Evolutionary conservation across 2,888 invertebrate species (phyloP).

Genomic region (Suillia variegata): DNA sequence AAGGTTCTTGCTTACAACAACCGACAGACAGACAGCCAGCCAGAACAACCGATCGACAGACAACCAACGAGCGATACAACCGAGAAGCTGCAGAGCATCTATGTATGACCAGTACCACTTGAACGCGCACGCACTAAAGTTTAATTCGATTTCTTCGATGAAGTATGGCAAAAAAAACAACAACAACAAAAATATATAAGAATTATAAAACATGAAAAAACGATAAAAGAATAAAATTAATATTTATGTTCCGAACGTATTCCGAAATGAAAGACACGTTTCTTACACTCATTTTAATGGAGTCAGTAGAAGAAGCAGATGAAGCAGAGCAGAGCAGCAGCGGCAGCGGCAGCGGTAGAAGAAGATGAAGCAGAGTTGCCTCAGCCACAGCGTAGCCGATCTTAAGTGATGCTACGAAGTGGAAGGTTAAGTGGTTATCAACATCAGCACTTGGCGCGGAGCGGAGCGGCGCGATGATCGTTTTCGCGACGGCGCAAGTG

Average conservation of each 20-base stretch:
- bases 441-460: background rate
- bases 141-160: constrained; percentile 28
- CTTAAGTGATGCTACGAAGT: constrained; percentile 9
- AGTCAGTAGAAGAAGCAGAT: background rate
- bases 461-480: background rate
- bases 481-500: constrained; percentile 5
- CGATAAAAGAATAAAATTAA: constrained; percentile 11
- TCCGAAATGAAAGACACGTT: constrained; percentile 6
- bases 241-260: constrained; percentile 14
- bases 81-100: no score
- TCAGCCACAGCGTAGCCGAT: background rate
- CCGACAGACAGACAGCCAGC: background rate
- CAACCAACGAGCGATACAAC: no score
- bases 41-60: no score
- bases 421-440: constrained; percentile 31
- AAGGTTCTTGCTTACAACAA: background rate
- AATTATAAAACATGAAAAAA: background rate
- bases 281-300: constrained; percentile 17
- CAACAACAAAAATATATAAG: constrained; percentile 3
- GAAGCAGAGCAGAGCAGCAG: background rate
- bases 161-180: background rate
- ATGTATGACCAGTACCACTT: no score
- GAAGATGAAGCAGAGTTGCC: constrained; percentile 10
- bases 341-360: background rate
- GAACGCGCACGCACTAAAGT: constrained; percentile 27